Evolutionary conservation across 2,797 vertebrate genomes (phyloP), one percentile per base, ranked within the genome.

Genomic region (Erethizon dorsatum): DNA sequence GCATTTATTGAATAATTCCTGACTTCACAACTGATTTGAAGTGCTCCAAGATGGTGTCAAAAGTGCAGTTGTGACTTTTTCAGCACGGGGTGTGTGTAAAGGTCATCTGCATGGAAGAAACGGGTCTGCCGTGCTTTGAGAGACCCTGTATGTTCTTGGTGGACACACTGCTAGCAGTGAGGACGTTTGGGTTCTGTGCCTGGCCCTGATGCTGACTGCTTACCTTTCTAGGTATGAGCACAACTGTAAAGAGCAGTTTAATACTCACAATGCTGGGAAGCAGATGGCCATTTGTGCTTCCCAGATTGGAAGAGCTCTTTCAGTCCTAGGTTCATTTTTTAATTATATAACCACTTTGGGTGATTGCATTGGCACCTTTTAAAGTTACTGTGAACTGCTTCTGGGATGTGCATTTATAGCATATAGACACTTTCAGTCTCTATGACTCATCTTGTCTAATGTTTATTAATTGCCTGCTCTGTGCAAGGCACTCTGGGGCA

Each of bases 231-330:
- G 82, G 14, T 92, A 59, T 83, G 24, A 90, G 7, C 28, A 94
- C 63, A 94, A 88, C 33, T 83, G 0, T 87, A 88, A 95, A 57
- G 86, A 96, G 56, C 41, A 71, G 11, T 92, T 95, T 95, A 84
- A 92, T 88, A 87, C 61, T 87, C 79, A 69, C 91, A 92, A 79
- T 91, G 82, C 67, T 77, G 26, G 83, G 95, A 92, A 75, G 82
- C 67, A 96, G 90, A 92, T 86, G 92, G 84, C 52, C 90, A 10
- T 95, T 95, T 95, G 47, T 31, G 87, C 65, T 96, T 92, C 56
- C 71, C 84, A 94, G 73, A 75, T 92, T 71, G 91, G 85, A 96
- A 97, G 95, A 31, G 28, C 65, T 97, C 88, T 95, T 92, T 71
- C 31, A 95, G 57, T 67, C 82, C 69, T 83, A 52, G 84, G 78